A percentile compares a stretch with the other conserved stretches of the same genome.
These are phyloP conservation scores for Brachypodius melanocephalos DNA, from an alignment of 2,113 vertebrate species.

Conservation along the genomic window DNA sequence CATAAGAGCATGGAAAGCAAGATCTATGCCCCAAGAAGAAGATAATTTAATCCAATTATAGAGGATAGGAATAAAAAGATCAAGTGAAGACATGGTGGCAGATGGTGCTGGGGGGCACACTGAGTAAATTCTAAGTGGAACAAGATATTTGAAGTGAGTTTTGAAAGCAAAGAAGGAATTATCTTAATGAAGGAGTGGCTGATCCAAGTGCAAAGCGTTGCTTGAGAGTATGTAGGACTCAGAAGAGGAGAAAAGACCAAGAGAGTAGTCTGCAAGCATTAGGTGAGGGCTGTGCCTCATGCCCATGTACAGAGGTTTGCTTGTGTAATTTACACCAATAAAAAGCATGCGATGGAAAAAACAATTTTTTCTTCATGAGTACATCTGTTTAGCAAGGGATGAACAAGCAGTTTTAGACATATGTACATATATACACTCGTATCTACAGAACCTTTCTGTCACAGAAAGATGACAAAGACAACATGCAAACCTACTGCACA, in stretches of 20 bases:
- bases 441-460: not conserved
- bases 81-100: not conserved
- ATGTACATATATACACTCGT: too few relatives aligned
- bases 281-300: not conserved
- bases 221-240: not conserved
- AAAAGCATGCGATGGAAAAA: not conserved
- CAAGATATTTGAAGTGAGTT: not conserved
- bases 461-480: not conserved
- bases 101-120: not conserved
- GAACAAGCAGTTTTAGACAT: not conserved
- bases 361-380: not conserved
- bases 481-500: not conserved
- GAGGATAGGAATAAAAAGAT: not conserved
- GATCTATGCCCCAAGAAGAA: not conserved
- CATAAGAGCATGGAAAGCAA: not conserved
- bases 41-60: not conserved
- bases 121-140: not conserved
- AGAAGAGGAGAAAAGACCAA: not conserved
- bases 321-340: not conserved
- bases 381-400: not conserved
- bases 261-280: not conserved
- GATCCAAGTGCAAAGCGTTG: not conserved
- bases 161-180: conserved; percentile 15
- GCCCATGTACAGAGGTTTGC: not conserved
- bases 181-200: not conserved